Evolutionary conservation across 2,113 vertebrate genomes (phyloP).

Genomic region (Bujurquina vittata): DNA sequence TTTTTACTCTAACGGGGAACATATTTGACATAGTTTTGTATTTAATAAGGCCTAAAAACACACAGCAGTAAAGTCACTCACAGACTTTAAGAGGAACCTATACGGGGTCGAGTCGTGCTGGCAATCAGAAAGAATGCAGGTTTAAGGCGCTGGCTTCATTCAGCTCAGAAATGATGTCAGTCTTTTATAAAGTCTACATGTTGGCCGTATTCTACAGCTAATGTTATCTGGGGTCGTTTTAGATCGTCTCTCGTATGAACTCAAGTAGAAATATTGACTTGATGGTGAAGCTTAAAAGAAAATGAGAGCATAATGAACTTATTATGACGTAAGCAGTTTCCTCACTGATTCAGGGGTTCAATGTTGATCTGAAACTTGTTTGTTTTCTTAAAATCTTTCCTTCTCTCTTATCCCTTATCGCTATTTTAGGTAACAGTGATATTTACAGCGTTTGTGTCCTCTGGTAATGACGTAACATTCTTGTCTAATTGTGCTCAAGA

Average conservation of each 20-base stretch:
- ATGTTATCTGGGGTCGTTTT: background rate
- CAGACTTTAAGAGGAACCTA: background rate
- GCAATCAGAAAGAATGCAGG: background rate
- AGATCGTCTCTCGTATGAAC: background rate
- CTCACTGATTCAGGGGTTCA: background rate
- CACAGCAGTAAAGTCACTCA: background rate
- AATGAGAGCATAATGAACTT: background rate
- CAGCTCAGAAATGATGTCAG: background rate
- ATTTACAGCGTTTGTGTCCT: background rate
- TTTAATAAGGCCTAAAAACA: background rate
- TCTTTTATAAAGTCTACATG: background rate
- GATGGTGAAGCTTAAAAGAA: background rate
- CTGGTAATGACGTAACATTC: constrained; percentile 35
- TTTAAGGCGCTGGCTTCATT: background rate
- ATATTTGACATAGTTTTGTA: background rate
- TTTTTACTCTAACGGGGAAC: too few species aligned
- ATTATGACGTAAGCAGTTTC: background rate
- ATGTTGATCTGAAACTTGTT: background rate
- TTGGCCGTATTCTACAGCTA: background rate
- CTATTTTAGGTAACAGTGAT: background rate
- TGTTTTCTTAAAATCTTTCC: background rate
- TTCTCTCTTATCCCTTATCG: background rate
- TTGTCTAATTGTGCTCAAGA: constrained; percentile 28
- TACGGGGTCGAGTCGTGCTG: too few species aligned
- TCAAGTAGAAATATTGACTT: background rate